phyloP scores from a whole-genome alignment of 1,140 invertebrate species.

The Glossosoma conforme region DNA sequence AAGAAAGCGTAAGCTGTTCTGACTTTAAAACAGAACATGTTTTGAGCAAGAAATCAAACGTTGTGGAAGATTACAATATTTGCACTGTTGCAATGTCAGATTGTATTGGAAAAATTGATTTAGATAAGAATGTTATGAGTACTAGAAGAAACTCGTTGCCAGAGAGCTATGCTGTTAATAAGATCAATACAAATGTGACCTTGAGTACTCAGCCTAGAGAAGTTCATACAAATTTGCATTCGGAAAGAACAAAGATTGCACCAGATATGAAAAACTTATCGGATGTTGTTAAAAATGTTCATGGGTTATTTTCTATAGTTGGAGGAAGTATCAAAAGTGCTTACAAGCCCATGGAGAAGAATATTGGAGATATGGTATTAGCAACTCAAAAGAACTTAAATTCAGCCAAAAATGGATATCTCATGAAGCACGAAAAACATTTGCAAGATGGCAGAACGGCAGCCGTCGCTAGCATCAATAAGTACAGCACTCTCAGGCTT shows the following conservation, averaged over 20 bases:
- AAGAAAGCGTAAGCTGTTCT: too few species aligned
- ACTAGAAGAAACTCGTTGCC: too few species aligned
- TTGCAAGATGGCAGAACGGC: background rate
- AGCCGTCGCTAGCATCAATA: conserved; percentile 13
- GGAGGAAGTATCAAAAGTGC: conserved; percentile 26
- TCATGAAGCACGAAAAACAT: conserved; percentile 11
- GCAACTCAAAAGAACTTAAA: conserved; percentile 27
- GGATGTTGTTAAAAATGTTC: conserved; percentile 27
- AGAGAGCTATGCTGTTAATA: too few species aligned
- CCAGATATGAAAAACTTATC: conserved; percentile 19
- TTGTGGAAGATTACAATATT: too few species aligned
- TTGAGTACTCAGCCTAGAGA: too few species aligned
- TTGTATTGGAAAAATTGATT: too few species aligned
- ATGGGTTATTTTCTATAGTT: conserved; percentile 25
- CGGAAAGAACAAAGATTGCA: conserved; percentile 17
- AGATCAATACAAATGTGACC: too few species aligned
- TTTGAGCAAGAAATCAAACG: too few species aligned
- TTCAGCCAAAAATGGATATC: conserved; percentile 21
- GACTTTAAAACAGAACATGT: too few species aligned
- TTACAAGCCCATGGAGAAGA: conserved; percentile 29
- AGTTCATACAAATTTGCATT: too few species aligned
- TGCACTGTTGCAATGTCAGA: too few species aligned
- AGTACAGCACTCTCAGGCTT: conserved; percentile 26
- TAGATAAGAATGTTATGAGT: too few species aligned
- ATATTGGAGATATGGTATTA: conserved; percentile 23